Conservation (phyloP, 2,888 invertebrate genomes). For the Sphaeridia pumilis region DNA sequence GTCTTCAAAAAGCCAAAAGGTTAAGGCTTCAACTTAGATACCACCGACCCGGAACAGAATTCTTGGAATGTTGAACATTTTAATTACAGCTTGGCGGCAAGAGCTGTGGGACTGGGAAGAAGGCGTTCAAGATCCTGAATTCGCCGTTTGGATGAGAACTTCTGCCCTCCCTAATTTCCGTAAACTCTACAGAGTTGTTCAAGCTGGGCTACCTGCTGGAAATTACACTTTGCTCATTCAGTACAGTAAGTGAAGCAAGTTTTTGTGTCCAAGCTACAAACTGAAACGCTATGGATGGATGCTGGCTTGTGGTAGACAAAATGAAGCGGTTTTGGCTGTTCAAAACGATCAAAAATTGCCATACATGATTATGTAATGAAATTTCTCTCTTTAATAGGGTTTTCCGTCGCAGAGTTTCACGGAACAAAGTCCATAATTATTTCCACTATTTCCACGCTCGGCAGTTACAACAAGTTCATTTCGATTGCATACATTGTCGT, state of each 20-base stretch:
- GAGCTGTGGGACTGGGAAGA: conserved; percentile 74
- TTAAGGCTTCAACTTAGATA: too few relatives aligned
- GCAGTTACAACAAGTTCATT: conserved; percentile 95
- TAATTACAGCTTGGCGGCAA: conserved; percentile 59
- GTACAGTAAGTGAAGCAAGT: conserved; percentile 72
- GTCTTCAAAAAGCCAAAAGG: conserved; percentile 1
- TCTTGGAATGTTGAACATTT: not conserved
- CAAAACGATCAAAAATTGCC: too few relatives aligned
- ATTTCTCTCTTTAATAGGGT: conserved; percentile 61
- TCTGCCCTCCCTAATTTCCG: conserved; percentile 94
- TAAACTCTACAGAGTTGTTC: conserved; percentile 65
- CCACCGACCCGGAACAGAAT: too few relatives aligned
- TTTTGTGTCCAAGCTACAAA: too few relatives aligned
- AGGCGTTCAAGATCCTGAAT: conserved; percentile 91
- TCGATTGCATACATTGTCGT: conserved; percentile 97
- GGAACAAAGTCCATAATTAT: conserved; percentile 93
- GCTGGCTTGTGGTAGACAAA: too few relatives aligned
- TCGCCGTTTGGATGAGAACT: conserved; percentile 99
- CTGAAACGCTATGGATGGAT: too few relatives aligned
- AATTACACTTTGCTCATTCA: conserved; percentile 42
- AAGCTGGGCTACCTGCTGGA: not conserved
- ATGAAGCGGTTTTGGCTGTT: too few relatives aligned
- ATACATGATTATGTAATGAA: too few relatives aligned
- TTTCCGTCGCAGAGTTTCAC: conserved; percentile 80
- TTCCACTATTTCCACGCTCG: conserved; percentile 90